Conservation (phyloP, 64 coral and sea anemone genomes). For the Orbicella faveolata region DNA sequence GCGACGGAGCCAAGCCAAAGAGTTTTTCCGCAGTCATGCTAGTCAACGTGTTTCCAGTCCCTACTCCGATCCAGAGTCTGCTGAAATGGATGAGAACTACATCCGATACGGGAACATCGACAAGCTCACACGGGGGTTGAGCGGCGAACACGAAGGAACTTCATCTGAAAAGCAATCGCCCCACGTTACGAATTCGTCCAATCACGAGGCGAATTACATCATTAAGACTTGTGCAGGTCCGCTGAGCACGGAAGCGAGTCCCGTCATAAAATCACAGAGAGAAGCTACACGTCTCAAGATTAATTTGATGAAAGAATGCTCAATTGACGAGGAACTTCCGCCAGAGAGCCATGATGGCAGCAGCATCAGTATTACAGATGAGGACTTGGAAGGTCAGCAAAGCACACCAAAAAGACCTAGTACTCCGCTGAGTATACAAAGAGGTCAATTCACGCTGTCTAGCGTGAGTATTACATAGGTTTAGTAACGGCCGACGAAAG, state of each 20-base stretch:
- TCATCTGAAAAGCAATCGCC: neutral
- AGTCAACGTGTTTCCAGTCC: neutral
- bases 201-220: neutral
- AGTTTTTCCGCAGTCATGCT: constrained; percentile 1
- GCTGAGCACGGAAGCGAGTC: neutral
- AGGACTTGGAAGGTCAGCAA: neutral
- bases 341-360: neutral
- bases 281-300: constrained; percentile 11
- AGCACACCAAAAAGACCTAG: neutral
- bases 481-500: neutral
- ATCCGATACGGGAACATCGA: constrained; percentile 10
- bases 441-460: neutral
- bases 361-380: neutral
- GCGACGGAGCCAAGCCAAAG: neutral
- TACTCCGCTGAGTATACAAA: neutral
- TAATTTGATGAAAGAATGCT: constrained; percentile 4
- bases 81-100: constrained; percentile 4
- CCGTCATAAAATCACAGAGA: neutral
- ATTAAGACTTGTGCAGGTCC: neutral
- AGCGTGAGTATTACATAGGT: constrained; percentile 13
- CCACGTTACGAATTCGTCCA: too few relatives aligned
- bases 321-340: constrained; percentile 10
- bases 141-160: neutral
- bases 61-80: neutral
- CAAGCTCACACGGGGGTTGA: neutral